Conservation (phyloP, 2,797 vertebrate genomes). For the Manis javanica region DNA sequence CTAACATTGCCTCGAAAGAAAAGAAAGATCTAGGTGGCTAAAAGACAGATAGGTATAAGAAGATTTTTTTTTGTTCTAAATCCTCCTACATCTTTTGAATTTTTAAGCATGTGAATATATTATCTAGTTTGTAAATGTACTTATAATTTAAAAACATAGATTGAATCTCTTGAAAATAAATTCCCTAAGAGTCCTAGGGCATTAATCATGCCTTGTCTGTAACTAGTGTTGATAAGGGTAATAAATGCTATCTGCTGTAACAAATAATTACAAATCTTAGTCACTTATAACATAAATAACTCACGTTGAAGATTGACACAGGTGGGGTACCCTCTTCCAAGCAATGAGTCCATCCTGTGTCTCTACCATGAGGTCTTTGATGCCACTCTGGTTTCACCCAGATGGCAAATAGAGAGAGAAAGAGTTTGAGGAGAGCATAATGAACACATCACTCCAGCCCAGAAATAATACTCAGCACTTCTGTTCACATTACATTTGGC, state of each 20-base stretch:
- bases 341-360: not conserved
- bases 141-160: not conserved
- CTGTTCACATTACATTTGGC: not conserved
- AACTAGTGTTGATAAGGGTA: not conserved
- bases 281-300: not conserved
- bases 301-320: not conserved
- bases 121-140: not conserved
- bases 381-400: not conserved
- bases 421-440: not conserved
- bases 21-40: not conserved
- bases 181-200: not conserved
- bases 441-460: not conserved
- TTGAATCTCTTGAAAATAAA: not conserved
- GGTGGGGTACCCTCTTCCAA: not conserved
- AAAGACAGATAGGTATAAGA: not conserved
- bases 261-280: not conserved
- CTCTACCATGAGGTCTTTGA: not conserved
- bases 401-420: not conserved
- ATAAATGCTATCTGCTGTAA: not conserved
- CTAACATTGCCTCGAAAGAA: not conserved
- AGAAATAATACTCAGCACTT: not conserved
- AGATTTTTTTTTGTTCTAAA: not conserved
- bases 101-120: not conserved
- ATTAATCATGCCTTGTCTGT: not conserved
- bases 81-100: not conserved